Base-by-base conservation (phyloP, 2,797 vertebrate species). In the Carduelis carduelis region DNA sequence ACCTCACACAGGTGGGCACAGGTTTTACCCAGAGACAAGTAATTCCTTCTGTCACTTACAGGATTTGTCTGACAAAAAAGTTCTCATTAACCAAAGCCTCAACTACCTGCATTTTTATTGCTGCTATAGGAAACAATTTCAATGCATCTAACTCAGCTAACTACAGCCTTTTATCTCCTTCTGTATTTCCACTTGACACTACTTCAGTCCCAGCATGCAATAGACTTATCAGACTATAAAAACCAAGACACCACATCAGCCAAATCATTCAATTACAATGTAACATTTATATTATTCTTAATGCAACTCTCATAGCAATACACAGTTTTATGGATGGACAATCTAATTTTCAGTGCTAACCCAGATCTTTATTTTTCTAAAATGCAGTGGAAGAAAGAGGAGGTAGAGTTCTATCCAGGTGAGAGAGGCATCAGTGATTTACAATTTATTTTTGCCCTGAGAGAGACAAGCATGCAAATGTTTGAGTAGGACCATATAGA, bases 371-470 rank as follows among this genome's bases (percentile, higher is more conserved):
- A 9, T 27, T n/a, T 39, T 71, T 39, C 60, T 74, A 74, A 77
- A 89, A 71, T 2, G 1, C 1, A 1, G 14, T 0, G 1, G 35
- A 32, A 39, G 43, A 37, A 55, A 68, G 17, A 64, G 19, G 15
- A 12, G 5, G 13, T 5, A 13, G 13, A 68, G 14, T 8, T 63
- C 61, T 56, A 2, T 10, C 14, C 26, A 78, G 28, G 21, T 56
- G 10, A 69, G 30, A 82, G 28, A 69, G 3, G 4, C 2, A 65
- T 14, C 61, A 26, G 30, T 5, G 30, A 92, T 28, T 53, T 64
- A 37, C 11, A 57, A 68, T 17, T n/a, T 59, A 7, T 9, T 79
- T 93, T 61, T 46, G 43, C 23, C 65, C 66, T 63, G 22, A 78
- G 43, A 82, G 30, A 83, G 17, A 41, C 5, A 55, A 37, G 15